Conservation (phyloP, 2,797 vertebrate species). For the Urocyon cinereoargenteus region DNA sequence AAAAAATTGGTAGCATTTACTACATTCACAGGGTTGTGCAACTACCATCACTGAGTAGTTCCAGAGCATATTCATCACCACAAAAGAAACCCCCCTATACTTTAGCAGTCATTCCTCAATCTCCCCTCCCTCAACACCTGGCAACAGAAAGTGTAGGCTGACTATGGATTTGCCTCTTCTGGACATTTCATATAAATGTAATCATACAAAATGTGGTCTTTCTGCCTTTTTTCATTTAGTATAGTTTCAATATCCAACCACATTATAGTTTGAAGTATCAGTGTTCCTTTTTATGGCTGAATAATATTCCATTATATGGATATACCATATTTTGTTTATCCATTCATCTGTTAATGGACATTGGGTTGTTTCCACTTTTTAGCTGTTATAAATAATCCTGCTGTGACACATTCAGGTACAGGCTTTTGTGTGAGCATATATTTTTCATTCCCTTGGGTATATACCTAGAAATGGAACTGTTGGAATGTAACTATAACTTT, state of each 20-base stretch:
- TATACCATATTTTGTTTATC: constrained; percentile 22
- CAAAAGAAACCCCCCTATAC: background rate
- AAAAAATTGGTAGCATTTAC: background rate
- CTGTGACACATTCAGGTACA: background rate
- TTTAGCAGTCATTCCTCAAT: background rate
- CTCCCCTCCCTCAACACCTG: background rate
- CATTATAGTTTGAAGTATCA: background rate
- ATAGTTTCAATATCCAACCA: constrained; percentile 53
- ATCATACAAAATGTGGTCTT: background rate
- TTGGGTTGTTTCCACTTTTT: constrained; percentile 6
- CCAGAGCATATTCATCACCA: background rate
- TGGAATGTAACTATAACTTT: constrained; percentile 8
- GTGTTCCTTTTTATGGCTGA: background rate
- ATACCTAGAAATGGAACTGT: background rate
- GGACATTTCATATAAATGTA: constrained; percentile 15
- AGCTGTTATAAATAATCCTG: background rate
- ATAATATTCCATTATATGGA: background rate
- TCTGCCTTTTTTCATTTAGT: background rate
- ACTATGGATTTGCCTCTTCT: constrained; percentile 28
- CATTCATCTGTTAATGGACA: background rate
- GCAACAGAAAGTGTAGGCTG: constrained; percentile 39
- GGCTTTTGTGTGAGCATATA: constrained; percentile 23
- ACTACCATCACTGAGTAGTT: background rate
- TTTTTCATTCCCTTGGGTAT: constrained; percentile 52
- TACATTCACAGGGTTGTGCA: background rate